phyloP scores from a whole-genome alignment of 2,113 vertebrate species.

The Setophaga petechia region DNA sequence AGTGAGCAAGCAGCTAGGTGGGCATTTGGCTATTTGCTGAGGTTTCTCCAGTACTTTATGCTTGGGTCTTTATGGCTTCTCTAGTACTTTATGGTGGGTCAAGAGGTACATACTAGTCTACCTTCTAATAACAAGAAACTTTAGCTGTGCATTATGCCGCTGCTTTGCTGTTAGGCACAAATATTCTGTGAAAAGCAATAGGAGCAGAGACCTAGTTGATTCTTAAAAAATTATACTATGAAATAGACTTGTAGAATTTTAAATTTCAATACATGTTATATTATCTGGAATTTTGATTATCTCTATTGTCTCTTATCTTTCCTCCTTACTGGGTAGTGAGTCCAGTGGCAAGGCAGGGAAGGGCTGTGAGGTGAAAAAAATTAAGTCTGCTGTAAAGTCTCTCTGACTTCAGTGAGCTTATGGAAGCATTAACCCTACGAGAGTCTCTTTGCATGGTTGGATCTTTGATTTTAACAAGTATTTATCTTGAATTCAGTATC shows the following conservation, averaged over 20 bases:
- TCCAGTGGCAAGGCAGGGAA: neutral
- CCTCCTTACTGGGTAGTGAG: neutral
- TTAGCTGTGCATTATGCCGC: neutral
- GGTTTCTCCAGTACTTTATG: neutral
- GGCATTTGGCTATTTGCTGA: neutral
- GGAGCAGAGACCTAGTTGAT: neutral
- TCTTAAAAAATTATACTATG: neutral
- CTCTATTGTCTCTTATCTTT: neutral
- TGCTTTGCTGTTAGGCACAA: neutral
- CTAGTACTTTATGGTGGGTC: neutral
- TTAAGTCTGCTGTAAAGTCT: neutral
- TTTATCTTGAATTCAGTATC: neutral
- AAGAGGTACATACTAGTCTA: neutral
- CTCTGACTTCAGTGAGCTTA: neutral
- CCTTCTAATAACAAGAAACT: neutral
- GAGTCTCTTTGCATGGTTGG: neutral
- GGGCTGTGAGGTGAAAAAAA: neutral
- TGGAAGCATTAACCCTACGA: neutral
- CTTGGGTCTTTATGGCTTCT: neutral
- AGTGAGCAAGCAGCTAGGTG: neutral
- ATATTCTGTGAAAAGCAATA: neutral
- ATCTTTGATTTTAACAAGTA: slow-evolving; percentile 3
- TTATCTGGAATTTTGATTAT: neutral
- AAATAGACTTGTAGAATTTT: neutral
- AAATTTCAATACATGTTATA: neutral